Evolutionary conservation across 2,888 invertebrate genomes (phyloP).

Genomic region (Panopea generosa): DNA sequence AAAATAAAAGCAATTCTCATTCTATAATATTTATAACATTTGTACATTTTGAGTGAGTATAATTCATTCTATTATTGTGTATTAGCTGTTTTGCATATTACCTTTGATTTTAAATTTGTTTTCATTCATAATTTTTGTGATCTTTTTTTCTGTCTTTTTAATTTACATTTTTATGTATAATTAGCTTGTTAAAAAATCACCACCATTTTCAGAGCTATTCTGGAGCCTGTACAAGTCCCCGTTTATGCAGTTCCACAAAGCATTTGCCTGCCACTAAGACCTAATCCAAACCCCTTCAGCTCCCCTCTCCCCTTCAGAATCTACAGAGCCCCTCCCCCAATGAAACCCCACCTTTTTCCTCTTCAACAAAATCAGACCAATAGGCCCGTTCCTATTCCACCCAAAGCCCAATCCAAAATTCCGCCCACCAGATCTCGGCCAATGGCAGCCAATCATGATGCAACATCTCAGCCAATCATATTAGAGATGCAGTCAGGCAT

Average conservation of each 20-base stretch:
- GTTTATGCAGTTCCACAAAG: conserved; percentile 33
- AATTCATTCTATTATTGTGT: no score
- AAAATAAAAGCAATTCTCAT: no score
- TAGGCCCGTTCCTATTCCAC: conserved; percentile 7
- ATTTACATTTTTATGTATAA: no score
- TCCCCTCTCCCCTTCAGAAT: conserved; percentile 44
- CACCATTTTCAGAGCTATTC: conserved; percentile 53
- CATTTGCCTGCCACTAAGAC: conserved; percentile 10
- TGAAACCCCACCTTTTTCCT: conserved; percentile 53
- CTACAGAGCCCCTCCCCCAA: conserved; percentile 49
- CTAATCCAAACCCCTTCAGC: conserved; percentile 22
- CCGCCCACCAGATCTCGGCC: conserved; percentile 36
- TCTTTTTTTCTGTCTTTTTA: no score
- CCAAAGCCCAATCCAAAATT: conserved; percentile 14
- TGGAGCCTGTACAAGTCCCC: conserved; percentile 50
- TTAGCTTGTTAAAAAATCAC: no score
- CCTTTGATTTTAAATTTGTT: no score
- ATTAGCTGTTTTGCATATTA: no score
- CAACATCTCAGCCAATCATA: conserved; percentile 51
- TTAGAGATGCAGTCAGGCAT: conserved; percentile 30
- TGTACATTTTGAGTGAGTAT: no score
- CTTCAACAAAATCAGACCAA: conserved; percentile 22
- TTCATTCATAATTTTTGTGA: no score
- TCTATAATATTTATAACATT: no score
- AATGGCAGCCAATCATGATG: conserved; percentile 46